Percentiles rank a stretch among this genome's conserved stretches.
Conservation (phyloP, 2,888 invertebrate species). For the Zygothrica quintamaculata region DNA sequence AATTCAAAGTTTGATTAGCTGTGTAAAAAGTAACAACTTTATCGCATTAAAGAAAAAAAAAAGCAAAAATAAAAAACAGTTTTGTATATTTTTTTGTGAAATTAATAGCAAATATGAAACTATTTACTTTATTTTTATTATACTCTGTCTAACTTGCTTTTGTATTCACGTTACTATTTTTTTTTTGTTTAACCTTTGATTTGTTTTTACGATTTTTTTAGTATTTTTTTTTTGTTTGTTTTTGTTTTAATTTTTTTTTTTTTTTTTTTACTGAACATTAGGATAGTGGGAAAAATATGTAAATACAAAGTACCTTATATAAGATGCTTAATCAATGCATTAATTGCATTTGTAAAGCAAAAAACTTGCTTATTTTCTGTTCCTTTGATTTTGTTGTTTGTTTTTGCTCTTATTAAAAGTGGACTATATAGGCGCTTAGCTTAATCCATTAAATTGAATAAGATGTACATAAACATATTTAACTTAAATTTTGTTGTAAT, state of each 20-base stretch:
- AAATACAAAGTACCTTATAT: constrained; percentile 68
- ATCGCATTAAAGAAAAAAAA: constrained; percentile 9
- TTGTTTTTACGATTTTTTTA: constrained; percentile 75
- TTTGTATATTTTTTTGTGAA: constrained; percentile 70
- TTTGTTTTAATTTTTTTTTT: constrained; percentile 53
- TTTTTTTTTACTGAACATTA: constrained; percentile 72
- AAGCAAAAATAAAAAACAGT: no score
- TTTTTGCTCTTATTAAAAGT: constrained; percentile 48
- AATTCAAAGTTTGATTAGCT: no score
- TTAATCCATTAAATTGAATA: constrained; percentile 60
- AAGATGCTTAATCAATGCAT: constrained; percentile 48
- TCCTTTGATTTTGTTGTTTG: constrained; percentile 42
- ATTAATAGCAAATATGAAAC: constrained; percentile 81
- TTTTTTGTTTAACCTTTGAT: constrained; percentile 57
- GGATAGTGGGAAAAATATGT: constrained; percentile 70
- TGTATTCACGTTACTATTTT: constrained; percentile 69
- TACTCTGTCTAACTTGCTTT: constrained; percentile 74
- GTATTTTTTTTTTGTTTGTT: constrained; percentile 52
- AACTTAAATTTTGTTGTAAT: constrained; percentile 70
- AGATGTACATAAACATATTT: constrained; percentile 57
- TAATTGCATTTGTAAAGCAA: constrained; percentile 46
- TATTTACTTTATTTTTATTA: constrained; percentile 77
- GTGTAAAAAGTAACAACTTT: no score
- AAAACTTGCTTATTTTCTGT: constrained; percentile 31
- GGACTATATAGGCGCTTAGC: constrained; percentile 60